phyloP scores from a whole-genome alignment of 2,888 invertebrate genomes.

The Polymixis flavicincta region DNA sequence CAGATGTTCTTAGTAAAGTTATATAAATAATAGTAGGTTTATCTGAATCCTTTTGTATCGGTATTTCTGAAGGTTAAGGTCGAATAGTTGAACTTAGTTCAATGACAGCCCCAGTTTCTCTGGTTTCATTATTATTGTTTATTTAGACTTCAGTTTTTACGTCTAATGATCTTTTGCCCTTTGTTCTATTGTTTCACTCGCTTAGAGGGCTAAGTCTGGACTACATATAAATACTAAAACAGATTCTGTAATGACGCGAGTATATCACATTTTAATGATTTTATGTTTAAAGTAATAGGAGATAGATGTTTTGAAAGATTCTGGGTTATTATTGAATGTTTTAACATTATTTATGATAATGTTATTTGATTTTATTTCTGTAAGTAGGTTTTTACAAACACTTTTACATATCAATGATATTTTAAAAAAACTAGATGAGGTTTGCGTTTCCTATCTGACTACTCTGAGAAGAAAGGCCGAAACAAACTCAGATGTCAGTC shows the following conservation, averaged over 20 bases:
- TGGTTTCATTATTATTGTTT: constrained; percentile 24
- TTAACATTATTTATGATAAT: too few relatives aligned
- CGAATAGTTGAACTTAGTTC: constrained; percentile 27
- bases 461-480: too few relatives aligned
- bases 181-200: constrained; percentile 28
- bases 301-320: constrained; percentile 1
- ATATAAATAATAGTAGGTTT: constrained; percentile 15
- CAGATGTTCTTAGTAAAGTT: constrained; percentile 24
- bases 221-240: not conserved
- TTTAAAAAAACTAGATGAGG: too few relatives aligned
- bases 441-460: too few relatives aligned
- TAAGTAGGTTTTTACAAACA: too few relatives aligned
- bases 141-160: constrained; percentile 28
- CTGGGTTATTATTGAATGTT: not conserved
- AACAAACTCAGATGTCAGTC: too few relatives aligned
- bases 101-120: constrained; percentile 23
- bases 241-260: constrained; percentile 4
- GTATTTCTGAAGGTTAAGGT: constrained; percentile 28
- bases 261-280: not conserved
- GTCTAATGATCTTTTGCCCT: constrained; percentile 18
- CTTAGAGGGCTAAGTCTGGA: not conserved
- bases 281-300: not conserved
- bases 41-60: constrained; percentile 31
- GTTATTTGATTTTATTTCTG: too few relatives aligned
- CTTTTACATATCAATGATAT: too few relatives aligned